A percentile compares a stretch with the other conserved stretches of the same genome.
Conservation (phyloP, 2,888 invertebrate species). For the Meliscaeva auricollis region DNA sequence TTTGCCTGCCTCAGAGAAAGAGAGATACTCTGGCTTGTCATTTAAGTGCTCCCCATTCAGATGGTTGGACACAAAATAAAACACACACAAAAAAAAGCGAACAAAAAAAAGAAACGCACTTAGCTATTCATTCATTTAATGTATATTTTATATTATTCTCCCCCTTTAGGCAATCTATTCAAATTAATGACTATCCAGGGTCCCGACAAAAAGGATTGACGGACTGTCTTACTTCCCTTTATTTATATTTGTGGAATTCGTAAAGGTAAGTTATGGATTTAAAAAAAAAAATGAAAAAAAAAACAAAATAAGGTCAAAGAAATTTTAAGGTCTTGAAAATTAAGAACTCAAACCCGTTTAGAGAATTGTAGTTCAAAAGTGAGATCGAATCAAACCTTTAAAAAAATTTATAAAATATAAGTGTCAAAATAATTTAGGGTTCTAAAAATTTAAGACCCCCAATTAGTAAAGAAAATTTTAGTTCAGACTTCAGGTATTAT, state of each 20-base stretch:
- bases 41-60: slow-evolving; percentile 56
- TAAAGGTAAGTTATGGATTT: not conserved
- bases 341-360: too few relatives aligned
- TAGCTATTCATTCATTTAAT: slow-evolving; percentile 56
- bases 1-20: not conserved
- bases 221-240: not conserved
- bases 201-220: slow-evolving; percentile 30
- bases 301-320: not conserved
- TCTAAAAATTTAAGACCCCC: too few relatives aligned
- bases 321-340: too few relatives aligned
- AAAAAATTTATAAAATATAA: too few relatives aligned
- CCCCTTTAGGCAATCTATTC: slow-evolving; percentile 74
- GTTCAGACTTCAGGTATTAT: too few relatives aligned
- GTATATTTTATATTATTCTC: slow-evolving; percentile 56
- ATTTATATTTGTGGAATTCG: not conserved
- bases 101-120: slow-evolving; percentile 59
- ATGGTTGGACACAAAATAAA: slow-evolving; percentile 19
- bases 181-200: slow-evolving; percentile 70
- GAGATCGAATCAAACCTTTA: too few relatives aligned
- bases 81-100: not conserved
- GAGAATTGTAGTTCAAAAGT: too few relatives aligned
- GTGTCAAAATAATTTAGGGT: too few relatives aligned
- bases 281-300: not conserved
- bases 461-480: too few relatives aligned
- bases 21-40: not conserved